Base-by-base conservation (phyloP, 2,888 invertebrate species). In the Hofmannophila pseudospretella region DNA sequence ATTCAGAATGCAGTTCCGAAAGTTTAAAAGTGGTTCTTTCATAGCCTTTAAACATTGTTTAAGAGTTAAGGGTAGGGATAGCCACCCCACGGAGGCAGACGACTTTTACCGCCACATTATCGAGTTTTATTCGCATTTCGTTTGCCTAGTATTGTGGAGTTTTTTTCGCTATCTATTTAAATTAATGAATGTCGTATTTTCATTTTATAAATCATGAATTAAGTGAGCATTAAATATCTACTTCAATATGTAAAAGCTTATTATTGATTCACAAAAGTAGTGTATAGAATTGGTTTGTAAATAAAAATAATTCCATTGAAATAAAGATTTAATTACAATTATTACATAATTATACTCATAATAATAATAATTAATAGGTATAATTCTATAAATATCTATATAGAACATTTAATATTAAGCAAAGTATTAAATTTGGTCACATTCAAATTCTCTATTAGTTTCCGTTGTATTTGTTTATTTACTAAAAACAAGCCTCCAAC, bases 271-370 rank as follows among this genome's bases (percentile, higher is more conserved):
- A n/a, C n/a, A n/a, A n/a, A n/a, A n/a, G n/a, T n/a, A n/a, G n/a
- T n/a, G n/a, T n/a, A n/a, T n/a, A n/a, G n/a, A n/a, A n/a, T 80
- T 73, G 69, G 62, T 75, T 74, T 64, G 54, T 60, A 66, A 71
- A 77, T 70, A 62, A 73, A 79, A 81, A 62, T 38, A 51, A 54
- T 49, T 52, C 51, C 43, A 45, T 81, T 80, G 77, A 86, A 85
- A 85, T 85, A 85, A 86, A 81, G 82, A 75, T 86, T 84, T 85
- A 86, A 86, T 86, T 85, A 84, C 82, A 85, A 80, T 86, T 67
- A 77, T 82, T 85, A 85, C 84, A 85, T 86, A 82, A 80, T 78
- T 75, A 75, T 82, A 80, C 64, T 85, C 73, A 77, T 84, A 78
- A 75, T 76, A 70, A 75, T 76, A 70, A 72, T 79, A 75, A 76